Conservation (phyloP, 1,140 invertebrate species). For the Drosophila saltans region DNA sequence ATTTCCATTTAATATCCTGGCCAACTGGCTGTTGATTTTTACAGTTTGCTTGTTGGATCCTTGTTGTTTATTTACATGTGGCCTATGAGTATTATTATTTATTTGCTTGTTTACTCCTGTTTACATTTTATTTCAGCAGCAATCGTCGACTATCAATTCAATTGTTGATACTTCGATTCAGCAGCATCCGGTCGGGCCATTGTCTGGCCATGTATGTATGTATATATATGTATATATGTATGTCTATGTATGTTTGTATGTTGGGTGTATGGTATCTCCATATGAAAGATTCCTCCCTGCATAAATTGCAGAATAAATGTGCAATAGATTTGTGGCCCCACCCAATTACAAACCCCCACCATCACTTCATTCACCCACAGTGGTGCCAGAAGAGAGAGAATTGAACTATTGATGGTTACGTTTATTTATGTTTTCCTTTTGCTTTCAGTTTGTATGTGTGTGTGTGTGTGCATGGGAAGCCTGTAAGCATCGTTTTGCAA, state of each 20-base stretch:
- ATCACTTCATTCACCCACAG: slow-evolving; percentile 14
- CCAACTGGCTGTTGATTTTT: slow-evolving; percentile 43
- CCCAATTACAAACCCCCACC: slow-evolving; percentile 4
- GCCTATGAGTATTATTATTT: slow-evolving; percentile 20
- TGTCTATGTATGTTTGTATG: too few species aligned
- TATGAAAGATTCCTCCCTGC: slow-evolving; percentile 31
- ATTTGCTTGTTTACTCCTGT: slow-evolving; percentile 29
- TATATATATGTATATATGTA: not conserved
- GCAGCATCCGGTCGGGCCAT: slow-evolving; percentile 13
- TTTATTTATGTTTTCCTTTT: slow-evolving; percentile 63
- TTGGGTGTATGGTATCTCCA: not conserved
- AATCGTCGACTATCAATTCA: slow-evolving; percentile 25
- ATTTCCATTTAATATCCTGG: slow-evolving; percentile 31
- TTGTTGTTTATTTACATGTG: slow-evolving; percentile 22
- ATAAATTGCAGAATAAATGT: slow-evolving; percentile 61
- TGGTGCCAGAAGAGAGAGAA: slow-evolving; percentile 55
- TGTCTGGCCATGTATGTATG: not conserved
- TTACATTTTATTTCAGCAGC: slow-evolving; percentile 47
- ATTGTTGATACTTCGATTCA: slow-evolving; percentile 15
- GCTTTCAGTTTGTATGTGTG: slow-evolving; percentile 18
- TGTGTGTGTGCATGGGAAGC: slow-evolving; percentile 43
- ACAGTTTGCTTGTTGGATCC: slow-evolving; percentile 38
- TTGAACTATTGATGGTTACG: slow-evolving; percentile 68
- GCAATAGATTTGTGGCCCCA: slow-evolving; percentile 30
- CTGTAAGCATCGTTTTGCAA: slow-evolving; percentile 64